These are phyloP conservation scores for Orchesella flavescens DNA, from an alignment of 2,888 invertebrate genomes.

Conservation along the genomic window DNA sequence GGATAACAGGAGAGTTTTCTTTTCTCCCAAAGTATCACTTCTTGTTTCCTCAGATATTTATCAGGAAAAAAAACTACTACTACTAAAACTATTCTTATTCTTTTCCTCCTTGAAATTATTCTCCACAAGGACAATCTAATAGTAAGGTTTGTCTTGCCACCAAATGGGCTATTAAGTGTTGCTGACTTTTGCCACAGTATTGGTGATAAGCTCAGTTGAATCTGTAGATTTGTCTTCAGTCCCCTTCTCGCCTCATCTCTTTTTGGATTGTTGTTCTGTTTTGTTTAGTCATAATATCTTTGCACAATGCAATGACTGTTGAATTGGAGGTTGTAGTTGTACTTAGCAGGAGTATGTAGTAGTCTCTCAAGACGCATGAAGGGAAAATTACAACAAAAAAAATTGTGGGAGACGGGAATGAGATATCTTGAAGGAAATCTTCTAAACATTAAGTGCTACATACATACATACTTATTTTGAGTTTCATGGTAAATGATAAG, in stretches of 20 bases:
- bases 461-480: no score
- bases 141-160: background rate
- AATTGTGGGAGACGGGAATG: no score
- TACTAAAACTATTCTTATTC: constrained; percentile 17
- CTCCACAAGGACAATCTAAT: background rate
- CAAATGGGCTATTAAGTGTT: constrained; percentile 54
- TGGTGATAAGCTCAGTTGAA: constrained; percentile 40
- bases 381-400: no score
- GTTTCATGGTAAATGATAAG: no score
- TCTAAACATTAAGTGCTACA: no score
- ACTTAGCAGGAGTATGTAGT: no score
- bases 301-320: no score
- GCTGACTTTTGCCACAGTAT: constrained; percentile 45
- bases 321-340: no score
- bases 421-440: no score
- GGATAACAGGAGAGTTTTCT: constrained; percentile 41
- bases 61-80: constrained; percentile 29
- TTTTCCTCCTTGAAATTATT: constrained; percentile 1
- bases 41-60: constrained; percentile 52
- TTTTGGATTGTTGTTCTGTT: background rate
- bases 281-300: background rate
- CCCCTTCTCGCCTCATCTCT: background rate
- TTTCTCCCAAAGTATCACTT: constrained; percentile 15
- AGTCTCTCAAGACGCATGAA: no score
- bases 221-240: constrained; percentile 6